Evolutionary conservation across 1,140 invertebrate genomes (phyloP).

Genomic region (Euborellia annulipes): DNA sequence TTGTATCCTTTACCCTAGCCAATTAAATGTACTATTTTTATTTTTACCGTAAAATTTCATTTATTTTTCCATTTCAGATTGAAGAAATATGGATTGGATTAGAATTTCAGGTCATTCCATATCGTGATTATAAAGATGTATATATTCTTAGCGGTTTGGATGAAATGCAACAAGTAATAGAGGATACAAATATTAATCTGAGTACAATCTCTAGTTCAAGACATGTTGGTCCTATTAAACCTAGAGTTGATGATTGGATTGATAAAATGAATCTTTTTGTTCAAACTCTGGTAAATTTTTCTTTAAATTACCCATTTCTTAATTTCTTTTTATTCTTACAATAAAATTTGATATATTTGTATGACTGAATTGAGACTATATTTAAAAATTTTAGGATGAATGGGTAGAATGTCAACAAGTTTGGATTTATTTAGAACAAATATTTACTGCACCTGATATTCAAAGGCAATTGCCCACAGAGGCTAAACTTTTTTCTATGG

Average conservation of each 20-base stretch:
- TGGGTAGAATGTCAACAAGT: conserved; percentile 70
- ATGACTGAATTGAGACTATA: too few relatives aligned
- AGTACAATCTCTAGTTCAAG: conserved; percentile 69
- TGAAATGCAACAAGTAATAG: conserved; percentile 62
- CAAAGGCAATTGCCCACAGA: conserved; percentile 72
- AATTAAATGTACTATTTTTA: conserved; percentile 22
- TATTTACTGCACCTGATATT: conserved; percentile 79
- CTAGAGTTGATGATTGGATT: conserved; percentile 64
- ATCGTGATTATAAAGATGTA: conserved; percentile 66
- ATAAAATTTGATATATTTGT: conserved; percentile 1
- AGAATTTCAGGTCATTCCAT: conserved; percentile 56
- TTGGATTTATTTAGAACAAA: conserved; percentile 75
- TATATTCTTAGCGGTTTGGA: conserved; percentile 67
- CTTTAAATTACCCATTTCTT: conserved; percentile 3
- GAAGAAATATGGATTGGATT: conserved; percentile 65
- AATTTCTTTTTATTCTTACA: conserved; percentile 9
- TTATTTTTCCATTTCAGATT: conserved; percentile 36
- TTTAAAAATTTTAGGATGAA: conserved; percentile 58
- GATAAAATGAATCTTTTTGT: conserved; percentile 55
- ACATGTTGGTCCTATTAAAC: conserved; percentile 65
- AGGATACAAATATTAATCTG: conserved; percentile 74
- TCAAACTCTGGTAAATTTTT: conserved; percentile 45
- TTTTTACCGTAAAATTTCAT: conserved; percentile 28
- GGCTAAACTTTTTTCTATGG: conserved; percentile 62
- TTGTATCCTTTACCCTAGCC: conserved; percentile 6